These are phyloP conservation scores for Tethya wilhelma DNA, from an alignment of 37 sponge, comb jelly and placozoan genomes.

Conservation along the genomic window DNA sequence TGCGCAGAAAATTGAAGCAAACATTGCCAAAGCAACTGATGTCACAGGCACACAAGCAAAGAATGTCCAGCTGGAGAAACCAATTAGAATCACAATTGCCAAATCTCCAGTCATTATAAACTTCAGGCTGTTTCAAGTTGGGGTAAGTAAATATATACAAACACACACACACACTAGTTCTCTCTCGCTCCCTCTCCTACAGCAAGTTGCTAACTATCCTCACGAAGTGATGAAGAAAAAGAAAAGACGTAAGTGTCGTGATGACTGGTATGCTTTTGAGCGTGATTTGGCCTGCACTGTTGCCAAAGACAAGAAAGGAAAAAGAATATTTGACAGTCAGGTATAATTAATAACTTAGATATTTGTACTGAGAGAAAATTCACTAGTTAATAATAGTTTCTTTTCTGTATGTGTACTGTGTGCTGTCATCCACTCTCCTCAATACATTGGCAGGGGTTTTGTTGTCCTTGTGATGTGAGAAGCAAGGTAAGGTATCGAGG, in stretches of 20 bases:
- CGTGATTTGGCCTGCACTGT: slow-evolving; percentile 57
- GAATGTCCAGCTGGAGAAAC: slow-evolving; percentile 67
- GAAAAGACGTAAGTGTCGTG: slow-evolving; percentile 39
- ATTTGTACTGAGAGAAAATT: too few relatives aligned
- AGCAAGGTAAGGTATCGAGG: background rate
- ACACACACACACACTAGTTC: background rate
- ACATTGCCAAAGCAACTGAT: slow-evolving; percentile 54
- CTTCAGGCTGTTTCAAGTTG: slow-evolving; percentile 68
- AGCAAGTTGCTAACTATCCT: slow-evolving; percentile 61
- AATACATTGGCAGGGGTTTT: too few relatives aligned
- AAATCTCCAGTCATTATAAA: slow-evolving; percentile 79
- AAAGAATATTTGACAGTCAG: slow-evolving; percentile 86
- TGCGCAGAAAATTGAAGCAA: slow-evolving; percentile 71
- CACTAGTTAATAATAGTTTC: background rate
- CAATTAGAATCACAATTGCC: slow-evolving; percentile 63
- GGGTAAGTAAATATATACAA: slow-evolving; percentile 37
- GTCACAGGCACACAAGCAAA: slow-evolving; percentile 36
- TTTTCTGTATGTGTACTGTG: background rate
- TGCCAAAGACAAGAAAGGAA: slow-evolving; percentile 26
- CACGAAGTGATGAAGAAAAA: slow-evolving; percentile 39
- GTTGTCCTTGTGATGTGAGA: slow-evolving; percentile 54
- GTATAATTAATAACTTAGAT: too few relatives aligned
- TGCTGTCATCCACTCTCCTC: too few relatives aligned
- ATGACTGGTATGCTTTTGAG: slow-evolving; percentile 60
- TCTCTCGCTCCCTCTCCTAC: background rate